Evolutionary conservation across 1,140 invertebrate genomes (phyloP).

Genomic region (Rhysida immarginata): DNA sequence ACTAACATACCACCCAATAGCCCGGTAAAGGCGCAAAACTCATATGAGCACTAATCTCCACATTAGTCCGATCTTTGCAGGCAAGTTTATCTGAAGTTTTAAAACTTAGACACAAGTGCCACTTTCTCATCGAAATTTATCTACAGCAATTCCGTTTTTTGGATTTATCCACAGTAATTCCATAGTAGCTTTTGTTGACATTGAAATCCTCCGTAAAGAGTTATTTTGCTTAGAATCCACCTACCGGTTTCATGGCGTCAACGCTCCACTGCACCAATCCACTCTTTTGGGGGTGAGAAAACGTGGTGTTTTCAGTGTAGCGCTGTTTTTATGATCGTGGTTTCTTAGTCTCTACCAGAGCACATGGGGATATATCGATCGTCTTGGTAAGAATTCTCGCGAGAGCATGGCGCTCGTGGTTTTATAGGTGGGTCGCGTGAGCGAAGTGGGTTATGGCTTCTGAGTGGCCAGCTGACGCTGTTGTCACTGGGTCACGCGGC

Average conservation of each 20-base stretch:
- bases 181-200: neutral
- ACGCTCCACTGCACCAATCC: neutral
- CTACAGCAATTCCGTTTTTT: neutral
- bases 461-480: neutral
- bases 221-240: too few species aligned
- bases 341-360: too few species aligned
- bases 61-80: neutral
- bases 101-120: neutral
- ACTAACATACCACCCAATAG: too few species aligned
- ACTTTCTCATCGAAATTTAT: neutral
- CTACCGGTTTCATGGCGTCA: neutral
- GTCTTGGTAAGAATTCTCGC: too few species aligned
- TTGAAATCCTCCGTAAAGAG: too few species aligned
- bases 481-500: constrained; percentile 2
- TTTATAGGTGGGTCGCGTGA: neutral
- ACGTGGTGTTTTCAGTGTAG: neutral
- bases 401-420: neutral
- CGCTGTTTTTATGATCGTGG: too few species aligned
- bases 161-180: neutral
- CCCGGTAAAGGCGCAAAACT: too few species aligned
- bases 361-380: too few species aligned
- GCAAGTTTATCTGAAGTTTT: neutral
- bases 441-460: neutral
- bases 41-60: too few species aligned
- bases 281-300: neutral